phyloP scores from a whole-genome alignment of 2,113 vertebrate genomes.

The Antigone vipio region DNA sequence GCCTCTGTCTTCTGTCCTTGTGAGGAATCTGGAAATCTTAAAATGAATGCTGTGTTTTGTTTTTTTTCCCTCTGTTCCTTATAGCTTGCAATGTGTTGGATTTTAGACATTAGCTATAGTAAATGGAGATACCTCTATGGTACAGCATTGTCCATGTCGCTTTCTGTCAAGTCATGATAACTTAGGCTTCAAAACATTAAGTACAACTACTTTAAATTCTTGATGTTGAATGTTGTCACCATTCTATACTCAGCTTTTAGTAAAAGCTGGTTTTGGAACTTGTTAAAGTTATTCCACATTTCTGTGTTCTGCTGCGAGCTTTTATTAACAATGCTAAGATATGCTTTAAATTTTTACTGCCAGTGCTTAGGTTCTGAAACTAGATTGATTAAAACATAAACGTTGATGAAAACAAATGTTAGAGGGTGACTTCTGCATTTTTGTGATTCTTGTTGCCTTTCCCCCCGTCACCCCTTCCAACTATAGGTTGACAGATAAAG shows the following conservation, averaged over 20 bases:
- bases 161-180: neutral
- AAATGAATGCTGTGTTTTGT: neutral
- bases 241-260: neutral
- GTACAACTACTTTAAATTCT: neutral
- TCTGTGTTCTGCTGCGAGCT: neutral
- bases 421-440: neutral
- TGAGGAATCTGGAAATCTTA: neutral
- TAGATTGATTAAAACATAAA: neutral
- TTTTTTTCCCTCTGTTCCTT: neutral
- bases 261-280: neutral
- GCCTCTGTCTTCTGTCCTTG: neutral
- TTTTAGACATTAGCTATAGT: rapidly evolving
- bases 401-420: neutral
- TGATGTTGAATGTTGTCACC: neutral
- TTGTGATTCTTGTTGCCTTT: neutral
- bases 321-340: neutral
- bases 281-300: neutral
- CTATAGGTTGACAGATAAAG: neutral
- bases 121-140: neutral
- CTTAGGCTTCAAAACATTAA: neutral
- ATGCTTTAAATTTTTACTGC: neutral
- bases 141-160: neutral
- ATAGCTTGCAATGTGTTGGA: neutral
- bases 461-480: neutral
- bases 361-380: neutral